A percentile compares a stretch with the other conserved stretches of the same genome.
These are phyloP conservation scores for Desoria tigrina DNA, from an alignment of 2,888 invertebrate species.

Conservation along the genomic window DNA sequence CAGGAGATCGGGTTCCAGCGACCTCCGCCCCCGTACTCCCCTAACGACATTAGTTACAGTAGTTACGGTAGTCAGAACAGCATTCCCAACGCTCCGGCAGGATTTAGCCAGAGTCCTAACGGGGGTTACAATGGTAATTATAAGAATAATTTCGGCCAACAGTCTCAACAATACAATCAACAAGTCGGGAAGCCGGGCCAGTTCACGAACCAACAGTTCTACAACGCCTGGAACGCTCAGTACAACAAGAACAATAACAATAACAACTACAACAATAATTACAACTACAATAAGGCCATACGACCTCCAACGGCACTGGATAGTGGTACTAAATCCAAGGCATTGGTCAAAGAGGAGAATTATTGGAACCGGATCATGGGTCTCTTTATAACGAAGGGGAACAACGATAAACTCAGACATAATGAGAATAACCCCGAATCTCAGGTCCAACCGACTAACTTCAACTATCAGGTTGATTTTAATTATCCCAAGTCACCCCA, in stretches of 20 bases:
- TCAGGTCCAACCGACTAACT: neutral
- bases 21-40: too few species aligned
- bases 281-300: neutral
- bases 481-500: neutral
- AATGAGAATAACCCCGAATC: neutral
- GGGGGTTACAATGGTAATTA: neutral
- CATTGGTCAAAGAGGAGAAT: neutral
- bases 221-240: conserved; percentile 4
- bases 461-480: neutral
- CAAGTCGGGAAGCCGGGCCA: neutral
- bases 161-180: neutral
- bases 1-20: too few species aligned
- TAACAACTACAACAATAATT: neutral
- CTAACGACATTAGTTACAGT: too few species aligned
- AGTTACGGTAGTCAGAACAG: too few species aligned
- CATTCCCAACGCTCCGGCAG: too few species aligned
- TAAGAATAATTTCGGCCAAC: neutral
- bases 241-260: neutral
- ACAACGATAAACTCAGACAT: neutral
- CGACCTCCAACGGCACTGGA: neutral
- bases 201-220: neutral
- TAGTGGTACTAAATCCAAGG: neutral
- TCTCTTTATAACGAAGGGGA: neutral
- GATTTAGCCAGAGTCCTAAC: too few species aligned
- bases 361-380: conserved; percentile 6